Evolutionary conservation across 2,113 vertebrate species (phyloP).

Genomic region (Taxidea taxus): DNA sequence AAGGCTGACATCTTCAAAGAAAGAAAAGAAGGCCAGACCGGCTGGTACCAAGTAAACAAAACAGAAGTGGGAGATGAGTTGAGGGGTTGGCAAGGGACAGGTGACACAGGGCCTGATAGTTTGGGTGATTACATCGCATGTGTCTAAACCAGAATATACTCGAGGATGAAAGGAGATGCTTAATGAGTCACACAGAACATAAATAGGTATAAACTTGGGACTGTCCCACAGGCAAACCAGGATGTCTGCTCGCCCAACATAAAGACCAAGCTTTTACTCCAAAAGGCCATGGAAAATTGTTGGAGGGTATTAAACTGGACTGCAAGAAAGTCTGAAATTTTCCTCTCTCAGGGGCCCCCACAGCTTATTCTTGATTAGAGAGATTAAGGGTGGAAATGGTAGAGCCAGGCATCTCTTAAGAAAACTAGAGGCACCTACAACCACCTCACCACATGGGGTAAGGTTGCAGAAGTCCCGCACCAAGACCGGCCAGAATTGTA

Average conservation of each 20-base stretch:
- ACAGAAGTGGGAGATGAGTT: neutral
- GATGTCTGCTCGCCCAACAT: neutral
- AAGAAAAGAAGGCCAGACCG: neutral
- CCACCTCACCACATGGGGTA: neutral
- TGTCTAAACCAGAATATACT: neutral
- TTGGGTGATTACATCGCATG: neutral
- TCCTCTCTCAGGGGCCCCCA: neutral
- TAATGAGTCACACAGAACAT: neutral
- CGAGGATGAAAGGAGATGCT: neutral
- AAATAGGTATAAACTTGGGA: neutral
- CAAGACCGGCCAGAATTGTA: neutral
- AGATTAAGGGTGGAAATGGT: conserved; percentile 9
- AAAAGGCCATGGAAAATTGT: neutral
- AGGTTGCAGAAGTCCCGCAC: neutral
- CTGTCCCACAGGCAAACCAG: neutral
- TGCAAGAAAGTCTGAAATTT: neutral
- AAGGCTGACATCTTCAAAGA: neutral
- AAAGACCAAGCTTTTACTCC: neutral
- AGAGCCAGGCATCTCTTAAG: neutral
- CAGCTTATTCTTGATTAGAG: neutral
- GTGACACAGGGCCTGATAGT: neutral
- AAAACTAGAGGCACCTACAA: neutral
- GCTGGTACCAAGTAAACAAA: neutral
- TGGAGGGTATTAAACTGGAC: neutral
- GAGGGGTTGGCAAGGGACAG: neutral